phyloP scores from a whole-genome alignment of 2,113 vertebrate species.

The Hippocampus barbouri region DNA sequence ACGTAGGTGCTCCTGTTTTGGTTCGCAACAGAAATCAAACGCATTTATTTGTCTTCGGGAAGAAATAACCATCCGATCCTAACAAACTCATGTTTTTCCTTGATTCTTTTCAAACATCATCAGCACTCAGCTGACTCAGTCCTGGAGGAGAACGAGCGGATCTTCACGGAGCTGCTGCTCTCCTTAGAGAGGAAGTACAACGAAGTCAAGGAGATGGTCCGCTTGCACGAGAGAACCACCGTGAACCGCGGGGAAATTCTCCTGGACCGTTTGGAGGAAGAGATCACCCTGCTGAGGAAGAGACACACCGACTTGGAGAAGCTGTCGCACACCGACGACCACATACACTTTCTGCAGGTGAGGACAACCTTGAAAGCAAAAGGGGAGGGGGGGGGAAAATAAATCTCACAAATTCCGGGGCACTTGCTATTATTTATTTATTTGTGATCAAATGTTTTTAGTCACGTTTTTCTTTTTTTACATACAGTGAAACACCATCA shows the following conservation, averaged over 20 bases:
- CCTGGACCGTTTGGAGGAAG: constrained; percentile 67
- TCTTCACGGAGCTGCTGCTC: constrained; percentile 70
- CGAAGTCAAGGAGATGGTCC: constrained; percentile 71
- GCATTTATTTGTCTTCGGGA: no score
- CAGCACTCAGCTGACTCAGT: constrained; percentile 69
- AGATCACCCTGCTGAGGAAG: constrained; percentile 71
- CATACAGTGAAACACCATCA: no score
- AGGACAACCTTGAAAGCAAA: neutral
- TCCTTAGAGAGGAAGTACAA: constrained; percentile 67
- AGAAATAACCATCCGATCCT: no score
- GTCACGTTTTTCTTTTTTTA: no score
- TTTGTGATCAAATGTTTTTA: no score
- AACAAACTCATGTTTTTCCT: neutral
- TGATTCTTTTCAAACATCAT: neutral
- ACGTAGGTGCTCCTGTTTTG: no score
- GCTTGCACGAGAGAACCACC: constrained; percentile 56
- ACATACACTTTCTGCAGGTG: constrained; percentile 78
- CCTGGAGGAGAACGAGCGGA: constrained; percentile 70
- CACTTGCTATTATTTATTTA: no score
- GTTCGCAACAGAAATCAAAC: no score
- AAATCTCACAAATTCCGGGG: no score
- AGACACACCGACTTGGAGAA: constrained; percentile 71
- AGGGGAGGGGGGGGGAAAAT: no score
- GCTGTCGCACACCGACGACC: constrained; percentile 74
- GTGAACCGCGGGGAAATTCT: constrained; percentile 58